Evolutionary conservation across 2,797 vertebrate species (phyloP), one percentile per base, ranked within the genome.

Genomic region (Lagocephalus sceleratus): DNA sequence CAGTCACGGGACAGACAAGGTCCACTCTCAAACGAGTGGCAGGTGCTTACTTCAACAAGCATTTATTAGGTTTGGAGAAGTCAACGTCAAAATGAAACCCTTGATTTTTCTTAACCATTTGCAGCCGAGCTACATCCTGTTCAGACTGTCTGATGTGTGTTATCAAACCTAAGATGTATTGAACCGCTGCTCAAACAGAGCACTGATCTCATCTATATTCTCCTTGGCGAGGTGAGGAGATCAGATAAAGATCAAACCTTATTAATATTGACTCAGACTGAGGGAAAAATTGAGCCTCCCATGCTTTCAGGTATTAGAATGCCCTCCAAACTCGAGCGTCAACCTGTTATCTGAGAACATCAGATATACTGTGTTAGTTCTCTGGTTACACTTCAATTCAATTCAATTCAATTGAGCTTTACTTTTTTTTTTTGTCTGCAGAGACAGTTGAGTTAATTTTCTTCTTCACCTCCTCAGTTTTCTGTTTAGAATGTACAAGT

Each of bases 181-280:
- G 87, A 89, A 85, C 87, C 72, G 87, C 87, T 88, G 84, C 83
- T 89, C 86, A 89, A 89, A 88, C 87, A 87, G 74, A 85, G 77
- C 82, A 32, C 82, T 85, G 85, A 88, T 88, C 87, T 88, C 86
- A 88, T 88, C 86, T 89, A 87, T 87, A 87, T 89, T 88, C 87
- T 89, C 85, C 84, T 85, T 84, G 86, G 84, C 82, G 76, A 78
- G 85, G 85, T 84, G 83, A 83, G 76, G 83, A 83, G 85, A 88
- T 86, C 86, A 88, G 86, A 87, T 89, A 88, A 88, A 89, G 87
- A 89, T 89, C 87, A 88, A 88, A 88, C 84, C 86, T 87, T 89
- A 89, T 89, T 89, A 89, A 89, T 89, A 89, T 89, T 89, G 86
- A 89, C 86, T 86, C 81, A 87, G 84, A 78, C 86, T 79, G 82